Evolutionary conservation across 1,140 invertebrate genomes (phyloP), one percentile per base, ranked within the genome.

Genomic region (Lamellibrachia luymesi): DNA sequence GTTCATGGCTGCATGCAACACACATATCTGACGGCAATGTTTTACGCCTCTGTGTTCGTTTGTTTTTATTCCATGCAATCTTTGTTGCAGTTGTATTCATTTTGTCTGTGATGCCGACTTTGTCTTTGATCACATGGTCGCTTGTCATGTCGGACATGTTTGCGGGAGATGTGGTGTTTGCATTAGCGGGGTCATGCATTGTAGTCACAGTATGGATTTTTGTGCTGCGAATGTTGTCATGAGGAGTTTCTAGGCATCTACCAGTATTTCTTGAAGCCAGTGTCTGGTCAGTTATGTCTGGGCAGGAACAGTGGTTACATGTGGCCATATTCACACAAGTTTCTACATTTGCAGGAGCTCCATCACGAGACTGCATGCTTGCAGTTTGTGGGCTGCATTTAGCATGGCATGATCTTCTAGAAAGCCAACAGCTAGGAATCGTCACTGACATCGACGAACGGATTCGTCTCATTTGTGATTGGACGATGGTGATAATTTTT

Each of bases 391-490:
- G 13, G 17, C 64, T 22, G 13, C 64, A 10, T 22, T 80, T 80
- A 8, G 64, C 64, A 22, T 80, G 64, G 64, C 13, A 80, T 4
- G 64, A 38, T 38, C 38, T 38, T 38, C 38, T 38, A 38, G 38
- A 80, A 10, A 80, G 13, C 64, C 64, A 80, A 17, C 64, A 80
- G 64, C 64, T 80, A 22, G 64, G 64, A 17, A 80, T 80, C 64
- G 64, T 80, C 64, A 80, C 2, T 80, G 64, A 80, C 64, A 80
- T 80, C 13, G 64, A 80, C 25, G 64, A 80, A 22, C 64, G 2
- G 93, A 93, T 90, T 25, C 93, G 80, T 25, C 56, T 93, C 93
- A 93, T 93, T 90, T 93, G 93, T 50, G 90, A 91, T 4, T 93
- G 93, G 8, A 93, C 93, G n/a, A 93, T 90, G 25, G 38, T 27